phyloP scores from a whole-genome alignment of 2,113 vertebrate genomes.

The Tretioscincus oriximinensis region DNA sequence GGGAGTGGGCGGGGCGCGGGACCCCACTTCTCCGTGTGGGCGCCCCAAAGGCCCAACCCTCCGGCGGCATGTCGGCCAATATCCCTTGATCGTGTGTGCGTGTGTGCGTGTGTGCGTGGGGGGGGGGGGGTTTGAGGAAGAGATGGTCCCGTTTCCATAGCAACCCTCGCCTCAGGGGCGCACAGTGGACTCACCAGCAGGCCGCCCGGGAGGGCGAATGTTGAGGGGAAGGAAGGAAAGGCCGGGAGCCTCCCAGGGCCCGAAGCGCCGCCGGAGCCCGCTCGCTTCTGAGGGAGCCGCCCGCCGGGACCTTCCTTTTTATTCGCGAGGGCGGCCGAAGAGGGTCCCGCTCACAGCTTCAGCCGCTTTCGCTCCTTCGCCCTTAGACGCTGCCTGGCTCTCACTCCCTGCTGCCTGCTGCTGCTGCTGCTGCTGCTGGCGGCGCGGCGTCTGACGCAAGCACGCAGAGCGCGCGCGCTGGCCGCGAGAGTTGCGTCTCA shows the following conservation, averaged over 20 bases:
- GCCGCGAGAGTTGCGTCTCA: background rate
- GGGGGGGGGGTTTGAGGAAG: background rate
- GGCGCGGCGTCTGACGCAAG: slow-evolving; percentile 16
- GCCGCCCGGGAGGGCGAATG: background rate
- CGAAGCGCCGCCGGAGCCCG: background rate
- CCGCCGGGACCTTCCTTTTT: slow-evolving; percentile 48
- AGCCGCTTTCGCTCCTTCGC: too few species aligned
- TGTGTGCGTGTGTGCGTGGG: too few species aligned
- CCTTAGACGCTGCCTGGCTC: too few species aligned
- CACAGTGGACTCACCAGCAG: slow-evolving; percentile 1
- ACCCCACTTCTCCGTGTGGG: background rate
- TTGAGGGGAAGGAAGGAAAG: background rate
- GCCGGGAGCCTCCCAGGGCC: background rate
- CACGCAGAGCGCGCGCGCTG: background rate
- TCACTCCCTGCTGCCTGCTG: background rate
- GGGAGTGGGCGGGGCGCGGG: background rate
- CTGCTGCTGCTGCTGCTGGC: background rate
- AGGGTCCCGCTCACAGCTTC: background rate
- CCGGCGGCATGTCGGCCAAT: background rate
- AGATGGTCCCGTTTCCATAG: background rate
- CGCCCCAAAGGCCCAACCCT: background rate
- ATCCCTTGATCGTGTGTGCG: background rate
- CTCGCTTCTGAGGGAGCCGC: background rate
- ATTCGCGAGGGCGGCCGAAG: slow-evolving; percentile 32
- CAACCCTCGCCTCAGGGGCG: background rate